These are phyloP conservation scores for Leptodactylus fallax DNA, from an alignment of 2,797 vertebrate species.

Conservation along the genomic window DNA sequence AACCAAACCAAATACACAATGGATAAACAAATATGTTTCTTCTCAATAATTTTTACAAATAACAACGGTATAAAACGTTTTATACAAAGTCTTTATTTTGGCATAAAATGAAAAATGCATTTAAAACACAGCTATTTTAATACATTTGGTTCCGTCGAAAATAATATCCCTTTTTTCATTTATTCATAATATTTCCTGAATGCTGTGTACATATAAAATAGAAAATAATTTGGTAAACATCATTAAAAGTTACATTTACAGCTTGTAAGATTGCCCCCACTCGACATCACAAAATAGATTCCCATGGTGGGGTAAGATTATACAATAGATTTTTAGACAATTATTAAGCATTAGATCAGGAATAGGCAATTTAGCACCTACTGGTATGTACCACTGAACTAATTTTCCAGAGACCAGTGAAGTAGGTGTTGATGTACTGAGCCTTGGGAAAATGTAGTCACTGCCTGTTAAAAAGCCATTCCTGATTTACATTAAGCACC, in stretches of 20 bases:
- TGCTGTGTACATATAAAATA: slow-evolving; percentile 51
- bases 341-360: neutral
- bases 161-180: slow-evolving; percentile 26
- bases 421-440: neutral
- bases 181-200: slow-evolving; percentile 45
- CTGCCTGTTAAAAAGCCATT: neutral
- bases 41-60: neutral
- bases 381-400: neutral
- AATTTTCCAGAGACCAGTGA: neutral
- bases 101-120: slow-evolving; percentile 54
- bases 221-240: slow-evolving; percentile 48
- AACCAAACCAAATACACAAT: neutral
- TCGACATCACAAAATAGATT: slow-evolving; percentile 32
- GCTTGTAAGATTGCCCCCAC: slow-evolving; percentile 22
- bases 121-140: slow-evolving; percentile 46
- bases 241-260: slow-evolving; percentile 52
- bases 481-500: slow-evolving; percentile 20
- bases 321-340: slow-evolving; percentile 11
- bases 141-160: slow-evolving; percentile 49
- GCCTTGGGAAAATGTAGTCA: neutral
- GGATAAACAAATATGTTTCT: neutral
- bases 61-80: slow-evolving; percentile 29
- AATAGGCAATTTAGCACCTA: slow-evolving; percentile 3
- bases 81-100: slow-evolving; percentile 62
- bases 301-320: neutral